Evolutionary conservation across 2,888 invertebrate species (phyloP), one percentile per base, ranked within the genome.

Genomic region (Stratiomys singularior): DNA sequence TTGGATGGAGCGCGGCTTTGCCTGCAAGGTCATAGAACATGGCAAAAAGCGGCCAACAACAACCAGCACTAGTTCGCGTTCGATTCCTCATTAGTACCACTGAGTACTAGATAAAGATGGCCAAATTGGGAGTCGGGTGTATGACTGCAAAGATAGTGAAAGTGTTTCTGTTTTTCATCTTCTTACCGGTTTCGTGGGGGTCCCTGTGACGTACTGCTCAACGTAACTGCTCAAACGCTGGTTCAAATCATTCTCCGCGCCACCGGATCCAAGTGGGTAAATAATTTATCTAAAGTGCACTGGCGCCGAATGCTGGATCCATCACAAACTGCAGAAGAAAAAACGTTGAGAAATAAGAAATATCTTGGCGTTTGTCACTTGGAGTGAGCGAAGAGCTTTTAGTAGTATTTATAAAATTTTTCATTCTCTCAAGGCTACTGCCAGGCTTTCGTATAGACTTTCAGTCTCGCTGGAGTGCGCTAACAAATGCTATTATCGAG

Each of bases 1-100:
- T 37, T 67, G 44, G 67, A 15, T 67, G 67, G 67, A 67, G 79
- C 69, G 76, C 77, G 76, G 69, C 77, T 23, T 52, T 79, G 72
- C 78, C 80, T 66, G 80, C 80, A 81, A 80, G 81, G 81, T 79
- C 80, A 80, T 78, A 79, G 37, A 72, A 78, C 74, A 79, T 77
- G 72, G 77, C 76, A 72, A 77, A 76, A 80, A 78, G 27, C 69
- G 63, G 78, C 66, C 37, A 72, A 56, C 37, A 27, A 71, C 69
- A 37, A 30, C 27, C 78, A 78, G 76, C 58, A 79, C 74, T 71
- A 69, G 77, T 78, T 77, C 78, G 44, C 1, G 44, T 30, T 72
- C 56, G 72, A 72, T 58, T 72, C 56, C 28, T 56, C 72, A 56
- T 28, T 56, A 72, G 72, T 72, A 44, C 67, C 44, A 44, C 44